Evolutionary conservation across 2,888 invertebrate genomes (phyloP).

Genomic region (Coecobrya sp.): DNA sequence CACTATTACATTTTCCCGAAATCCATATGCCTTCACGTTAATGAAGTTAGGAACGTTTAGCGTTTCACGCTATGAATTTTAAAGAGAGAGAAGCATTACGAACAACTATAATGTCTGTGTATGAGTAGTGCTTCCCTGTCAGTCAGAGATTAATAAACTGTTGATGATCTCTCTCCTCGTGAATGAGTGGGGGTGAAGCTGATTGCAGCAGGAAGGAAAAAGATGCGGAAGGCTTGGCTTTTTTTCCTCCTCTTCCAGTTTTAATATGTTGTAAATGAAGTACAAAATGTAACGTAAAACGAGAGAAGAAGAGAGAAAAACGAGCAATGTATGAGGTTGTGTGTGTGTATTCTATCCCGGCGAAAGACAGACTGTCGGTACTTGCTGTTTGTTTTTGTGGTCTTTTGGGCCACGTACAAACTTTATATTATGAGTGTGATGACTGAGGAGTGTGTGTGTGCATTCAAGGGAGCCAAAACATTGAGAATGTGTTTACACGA

Average conservation of each 20-base stretch:
- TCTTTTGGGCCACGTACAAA: constrained; percentile 68
- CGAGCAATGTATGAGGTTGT: constrained; percentile 46
- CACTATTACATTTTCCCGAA: not conserved
- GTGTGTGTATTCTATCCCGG: constrained; percentile 79
- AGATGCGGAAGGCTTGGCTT: constrained; percentile 75
- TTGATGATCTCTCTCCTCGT: constrained; percentile 52
- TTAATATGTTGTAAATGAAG: constrained; percentile 49
- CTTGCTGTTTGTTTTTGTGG: constrained; percentile 80
- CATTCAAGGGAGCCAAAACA: constrained; percentile 77
- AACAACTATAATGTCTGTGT: constrained; percentile 9
- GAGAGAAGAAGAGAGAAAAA: constrained; percentile 41
- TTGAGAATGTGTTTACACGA: constrained; percentile 75
- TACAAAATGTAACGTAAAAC: constrained; percentile 59
- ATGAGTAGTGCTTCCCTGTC: constrained; percentile 55
- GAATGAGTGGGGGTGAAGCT: constrained; percentile 62
- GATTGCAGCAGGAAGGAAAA: constrained; percentile 67
- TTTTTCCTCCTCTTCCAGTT: constrained; percentile 56
- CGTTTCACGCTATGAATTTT: constrained; percentile 46
- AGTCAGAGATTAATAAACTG: constrained; percentile 54
- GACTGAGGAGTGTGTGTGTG: constrained; percentile 65
- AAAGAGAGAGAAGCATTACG: constrained; percentile 6
- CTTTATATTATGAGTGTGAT: constrained; percentile 60
- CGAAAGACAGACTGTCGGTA: constrained; percentile 82
- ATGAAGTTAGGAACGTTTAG: constrained; percentile 48
- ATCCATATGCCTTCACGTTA: not conserved